phyloP scores from a whole-genome alignment of 2,888 invertebrate genomes.

The Nomada goodeniana region DNA sequence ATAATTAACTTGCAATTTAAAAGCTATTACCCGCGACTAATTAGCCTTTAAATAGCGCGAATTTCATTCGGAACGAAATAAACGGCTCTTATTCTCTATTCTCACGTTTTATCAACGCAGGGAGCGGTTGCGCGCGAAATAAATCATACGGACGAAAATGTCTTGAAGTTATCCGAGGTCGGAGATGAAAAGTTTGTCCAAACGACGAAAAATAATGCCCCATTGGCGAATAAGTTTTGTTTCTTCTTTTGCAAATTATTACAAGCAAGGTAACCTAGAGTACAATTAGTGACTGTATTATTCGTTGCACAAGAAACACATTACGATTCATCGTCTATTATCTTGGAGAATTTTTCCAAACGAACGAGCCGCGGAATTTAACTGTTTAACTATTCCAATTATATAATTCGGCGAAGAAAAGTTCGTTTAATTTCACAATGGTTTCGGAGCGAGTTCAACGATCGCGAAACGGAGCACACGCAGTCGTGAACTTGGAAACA shows the following conservation, averaged over 20 bases:
- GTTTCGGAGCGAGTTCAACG: neutral
- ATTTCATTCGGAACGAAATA: neutral
- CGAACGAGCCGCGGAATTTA: too few species aligned
- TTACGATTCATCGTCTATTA: neutral
- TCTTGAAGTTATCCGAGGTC: neutral
- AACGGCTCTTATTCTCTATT: neutral
- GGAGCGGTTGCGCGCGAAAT: neutral
- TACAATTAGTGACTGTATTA: neutral
- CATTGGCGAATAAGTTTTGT: neutral
- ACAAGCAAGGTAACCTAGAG: neutral
- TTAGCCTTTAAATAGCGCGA: constrained; percentile 28
- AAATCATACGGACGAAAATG: neutral
- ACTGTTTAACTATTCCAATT: neutral
- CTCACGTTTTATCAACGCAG: neutral
- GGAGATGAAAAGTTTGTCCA: neutral
- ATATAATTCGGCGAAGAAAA: neutral
- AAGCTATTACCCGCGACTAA: constrained; percentile 35
- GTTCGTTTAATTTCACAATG: neutral
- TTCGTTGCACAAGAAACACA: neutral
- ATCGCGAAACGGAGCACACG: neutral
- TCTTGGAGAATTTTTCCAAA: too few species aligned
- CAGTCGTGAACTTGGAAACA: neutral
- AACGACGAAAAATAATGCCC: neutral
- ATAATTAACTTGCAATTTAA: constrained; percentile 36
- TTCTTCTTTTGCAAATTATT: neutral